Conservation (phyloP, 2,888 invertebrate species). For the Phengaris arion region DNA sequence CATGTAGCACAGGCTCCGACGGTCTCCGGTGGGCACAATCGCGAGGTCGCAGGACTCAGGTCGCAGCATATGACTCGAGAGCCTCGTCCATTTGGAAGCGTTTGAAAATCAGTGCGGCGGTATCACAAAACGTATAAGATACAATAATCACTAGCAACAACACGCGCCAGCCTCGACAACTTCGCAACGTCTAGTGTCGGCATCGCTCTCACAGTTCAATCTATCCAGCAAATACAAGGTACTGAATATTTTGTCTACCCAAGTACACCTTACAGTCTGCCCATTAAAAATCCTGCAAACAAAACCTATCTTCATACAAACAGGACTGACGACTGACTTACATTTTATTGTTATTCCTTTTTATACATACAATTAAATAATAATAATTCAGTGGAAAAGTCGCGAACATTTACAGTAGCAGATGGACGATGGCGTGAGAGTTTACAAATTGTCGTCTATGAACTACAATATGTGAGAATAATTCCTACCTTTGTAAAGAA, state of each 20-base stretch:
- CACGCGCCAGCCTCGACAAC: slow-evolving; percentile 52
- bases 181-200: slow-evolving; percentile 59
- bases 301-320: not conserved
- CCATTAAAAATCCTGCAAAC: not conserved
- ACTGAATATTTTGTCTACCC: not conserved
- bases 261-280: not conserved
- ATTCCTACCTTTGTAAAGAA: not conserved
- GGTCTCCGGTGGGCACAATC: too few relatives aligned
- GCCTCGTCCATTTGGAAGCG: too few relatives aligned
- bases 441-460: not conserved
- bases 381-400: not conserved
- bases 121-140: too few relatives aligned
- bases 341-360: not conserved
- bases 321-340: not conserved
- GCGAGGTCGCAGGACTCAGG: too few relatives aligned
- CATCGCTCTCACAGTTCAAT: slow-evolving; percentile 42
- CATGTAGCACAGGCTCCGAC: too few relatives aligned
- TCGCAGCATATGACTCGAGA: too few relatives aligned
- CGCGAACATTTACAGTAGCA: not conserved
- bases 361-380: not conserved
- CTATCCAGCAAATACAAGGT: not conserved
- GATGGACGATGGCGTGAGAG: not conserved
- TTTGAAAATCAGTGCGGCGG: too few relatives aligned
- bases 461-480: slow-evolving; percentile 5
- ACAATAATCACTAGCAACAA: slow-evolving; percentile 52